phyloP scores from a whole-genome alignment of 2,888 invertebrate genomes.

The Hoplodrina blanda region DNA sequence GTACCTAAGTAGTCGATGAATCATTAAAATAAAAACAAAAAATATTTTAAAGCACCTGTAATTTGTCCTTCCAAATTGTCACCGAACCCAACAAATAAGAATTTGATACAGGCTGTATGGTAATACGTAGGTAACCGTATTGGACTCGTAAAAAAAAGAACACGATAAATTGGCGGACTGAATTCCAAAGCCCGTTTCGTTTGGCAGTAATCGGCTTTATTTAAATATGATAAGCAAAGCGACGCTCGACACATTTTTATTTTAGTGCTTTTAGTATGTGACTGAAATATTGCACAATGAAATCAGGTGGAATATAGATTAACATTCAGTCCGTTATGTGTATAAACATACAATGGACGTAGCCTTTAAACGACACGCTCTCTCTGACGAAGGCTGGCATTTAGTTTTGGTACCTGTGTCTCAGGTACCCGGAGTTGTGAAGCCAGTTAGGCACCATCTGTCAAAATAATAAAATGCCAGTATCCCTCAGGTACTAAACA shows the following conservation, averaged over 20 bases:
- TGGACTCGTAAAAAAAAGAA: conserved; percentile 40
- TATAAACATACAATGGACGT: conserved; percentile 46
- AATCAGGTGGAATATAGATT: conserved; percentile 46
- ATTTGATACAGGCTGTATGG: conserved; percentile 14
- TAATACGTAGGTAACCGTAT: conserved; percentile 26
- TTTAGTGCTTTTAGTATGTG: conserved; percentile 48
- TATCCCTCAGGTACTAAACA: conserved; percentile 8
- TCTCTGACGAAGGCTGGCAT: conserved; percentile 34
- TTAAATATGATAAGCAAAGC: conserved; percentile 50
- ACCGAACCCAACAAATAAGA: conserved; percentile 17
- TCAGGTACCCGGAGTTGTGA: conserved; percentile 47
- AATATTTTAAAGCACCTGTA: neutral
- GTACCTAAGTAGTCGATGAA: neutral
- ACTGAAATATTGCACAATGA: conserved; percentile 43
- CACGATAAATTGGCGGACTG: conserved; percentile 34
- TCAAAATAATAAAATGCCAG: conserved; percentile 19
- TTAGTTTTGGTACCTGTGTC: conserved; percentile 50
- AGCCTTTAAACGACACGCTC: conserved; percentile 24
- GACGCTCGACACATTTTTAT: conserved; percentile 38
- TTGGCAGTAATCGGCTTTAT: conserved; percentile 59
- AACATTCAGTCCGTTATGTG: conserved; percentile 39
- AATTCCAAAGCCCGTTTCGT: conserved; percentile 50
- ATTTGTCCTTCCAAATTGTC: conserved; percentile 10
- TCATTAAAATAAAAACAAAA: conserved; percentile 8
- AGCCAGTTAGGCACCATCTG: conserved; percentile 35